Percentiles rank a stretch among this genome's conserved stretches.
phyloP scores from a whole-genome alignment of 2,888 invertebrate species.

The Drosophila pseudotakahashii region DNA sequence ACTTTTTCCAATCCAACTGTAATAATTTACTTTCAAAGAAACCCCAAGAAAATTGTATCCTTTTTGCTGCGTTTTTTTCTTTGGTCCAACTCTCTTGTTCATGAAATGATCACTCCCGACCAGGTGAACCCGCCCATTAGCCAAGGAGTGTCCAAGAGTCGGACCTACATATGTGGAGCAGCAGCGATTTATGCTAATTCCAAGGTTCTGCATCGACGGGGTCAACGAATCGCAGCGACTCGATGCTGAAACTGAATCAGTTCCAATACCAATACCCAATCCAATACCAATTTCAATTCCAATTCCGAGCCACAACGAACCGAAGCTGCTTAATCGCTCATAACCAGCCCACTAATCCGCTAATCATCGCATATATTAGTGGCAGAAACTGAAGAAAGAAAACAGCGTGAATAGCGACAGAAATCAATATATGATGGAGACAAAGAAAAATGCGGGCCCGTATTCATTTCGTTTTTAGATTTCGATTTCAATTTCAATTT shows the following conservation, averaged over 20 bases:
- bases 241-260: conserved; percentile 22
- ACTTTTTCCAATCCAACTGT: too few species aligned
- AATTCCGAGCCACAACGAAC: conserved; percentile 4
- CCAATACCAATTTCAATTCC: background rate
- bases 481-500: conserved; percentile 69
- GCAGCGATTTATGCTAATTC: conserved; percentile 66
- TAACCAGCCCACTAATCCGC: conserved; percentile 51
- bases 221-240: conserved; percentile 69
- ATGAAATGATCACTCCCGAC: background rate
- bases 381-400: conserved; percentile 14
- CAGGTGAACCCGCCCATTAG: background rate
- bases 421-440: conserved; percentile 18
- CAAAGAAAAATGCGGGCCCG: conserved; percentile 12
- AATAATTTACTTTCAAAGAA: too few species aligned
- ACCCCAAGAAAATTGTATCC: too few species aligned
- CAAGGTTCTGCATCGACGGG: conserved; percentile 77
- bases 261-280: conserved; percentile 5
- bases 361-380: conserved; percentile 56
- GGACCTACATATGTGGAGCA: conserved; percentile 54
- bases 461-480: conserved; percentile 45
- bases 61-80: too few species aligned
- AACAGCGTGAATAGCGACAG: conserved; percentile 10
- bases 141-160: background rate
- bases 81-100: too few species aligned
- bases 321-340: conserved; percentile 53